Base-by-base conservation (phyloP, 2,888 invertebrate genomes). In the Andrena haemorrhoa region DNA sequence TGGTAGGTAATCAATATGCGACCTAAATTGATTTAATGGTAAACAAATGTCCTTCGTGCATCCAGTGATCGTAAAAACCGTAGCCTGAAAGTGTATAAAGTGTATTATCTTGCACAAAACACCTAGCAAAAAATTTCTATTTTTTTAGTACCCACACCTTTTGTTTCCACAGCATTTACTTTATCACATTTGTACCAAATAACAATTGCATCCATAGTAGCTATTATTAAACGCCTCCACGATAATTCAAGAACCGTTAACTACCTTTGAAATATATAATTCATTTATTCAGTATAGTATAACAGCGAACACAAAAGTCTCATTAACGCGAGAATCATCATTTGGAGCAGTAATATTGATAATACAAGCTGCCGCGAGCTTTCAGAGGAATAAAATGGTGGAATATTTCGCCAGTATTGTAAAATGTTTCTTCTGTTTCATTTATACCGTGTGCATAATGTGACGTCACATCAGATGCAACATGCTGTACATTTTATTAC, bases 21-120 rank as follows among this genome's bases (percentile, higher is more conserved):
- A 73, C 71, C 65, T 65, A 64, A 71, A 76, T 76, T 71, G n/a
- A n/a, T 33, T 35, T 49, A 10, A 26, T 49, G n/a, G 71, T 58
- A 41, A 41, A 41, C 16, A 16, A 41, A 16, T 41, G 41, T 12
- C 41, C 41, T 41, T 41, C 16, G 41, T 5, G 4, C 41, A 16
- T 41, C 16, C 41, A 16, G 4, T 16, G 41, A 41, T 16, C 12
- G 16, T 41, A 41, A 16, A 41, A 41, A 41, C 41, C 12, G 41
- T 41, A 41, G 16, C 41, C 16, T 41, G 41, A 16, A 41, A 41
- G 41, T 41, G 1, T 41, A 41, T 4, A 41, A 41, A 12, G 41
- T 41, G 41, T 41, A 41, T 12, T 41, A 41, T 41, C 41, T 16
- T 41, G 16, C 41, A 41, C 41, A 41, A 16, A 41, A 41, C 16